phyloP scores from a whole-genome alignment of 2,888 invertebrate genomes.

The Drosophila robusta region DNA sequence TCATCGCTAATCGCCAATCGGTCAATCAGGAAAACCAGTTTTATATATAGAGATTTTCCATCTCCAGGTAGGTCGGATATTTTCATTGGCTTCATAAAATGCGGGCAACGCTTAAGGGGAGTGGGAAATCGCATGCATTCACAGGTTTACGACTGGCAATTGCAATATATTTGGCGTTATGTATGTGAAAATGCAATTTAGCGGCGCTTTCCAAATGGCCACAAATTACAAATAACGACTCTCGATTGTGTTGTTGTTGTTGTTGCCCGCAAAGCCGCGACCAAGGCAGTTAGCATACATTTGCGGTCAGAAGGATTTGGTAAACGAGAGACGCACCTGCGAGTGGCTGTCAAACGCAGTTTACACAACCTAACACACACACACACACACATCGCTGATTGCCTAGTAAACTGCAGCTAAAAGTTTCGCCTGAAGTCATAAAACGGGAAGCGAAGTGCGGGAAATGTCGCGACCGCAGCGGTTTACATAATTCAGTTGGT shows the following conservation, averaged over 20 bases:
- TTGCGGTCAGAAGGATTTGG: slow-evolving; percentile 19
- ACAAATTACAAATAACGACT: slow-evolving; percentile 37
- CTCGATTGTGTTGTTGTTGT: slow-evolving; percentile 1
- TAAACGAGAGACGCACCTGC: slow-evolving; percentile 43
- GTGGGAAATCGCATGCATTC: slow-evolving; percentile 16
- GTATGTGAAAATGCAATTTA: slow-evolving; percentile 35
- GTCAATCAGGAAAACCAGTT: too few species aligned
- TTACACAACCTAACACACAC: slow-evolving; percentile 5
- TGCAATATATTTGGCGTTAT: slow-evolving; percentile 5
- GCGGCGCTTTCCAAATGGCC: slow-evolving; percentile 26
- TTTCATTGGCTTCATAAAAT: neutral
- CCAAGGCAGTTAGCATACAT: slow-evolving; percentile 19
- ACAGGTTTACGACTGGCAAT: slow-evolving; percentile 33
- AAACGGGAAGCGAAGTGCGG: slow-evolving; percentile 11
- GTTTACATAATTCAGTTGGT: slow-evolving; percentile 38
- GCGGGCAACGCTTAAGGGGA: neutral
- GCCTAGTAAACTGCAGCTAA: slow-evolving; percentile 28
- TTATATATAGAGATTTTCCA: too few species aligned
- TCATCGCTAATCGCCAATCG: too few species aligned
- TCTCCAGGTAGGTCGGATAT: neutral
- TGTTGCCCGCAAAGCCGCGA: slow-evolving; percentile 8
- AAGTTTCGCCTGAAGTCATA: slow-evolving; percentile 14
- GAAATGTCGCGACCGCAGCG: slow-evolving; percentile 32
- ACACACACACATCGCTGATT: slow-evolving; percentile 25
- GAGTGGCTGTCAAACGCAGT: slow-evolving; percentile 28